Conservation (phyloP, 2,797 vertebrate genomes). For the Tadarida brasiliensis region DNA sequence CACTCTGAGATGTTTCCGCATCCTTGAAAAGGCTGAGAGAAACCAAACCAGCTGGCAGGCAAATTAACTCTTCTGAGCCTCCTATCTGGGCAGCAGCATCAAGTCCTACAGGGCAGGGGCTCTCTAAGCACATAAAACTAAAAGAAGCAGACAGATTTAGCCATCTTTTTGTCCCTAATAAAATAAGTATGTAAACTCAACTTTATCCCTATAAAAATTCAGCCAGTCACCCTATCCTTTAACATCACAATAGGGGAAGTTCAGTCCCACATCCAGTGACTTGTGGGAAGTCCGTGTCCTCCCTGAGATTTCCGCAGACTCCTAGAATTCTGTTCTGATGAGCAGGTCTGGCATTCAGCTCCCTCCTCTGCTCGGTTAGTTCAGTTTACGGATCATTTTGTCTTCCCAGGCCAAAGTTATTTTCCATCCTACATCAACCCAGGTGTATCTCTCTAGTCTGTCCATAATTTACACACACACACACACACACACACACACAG, state of each 20-base stretch:
- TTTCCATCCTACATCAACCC: not conserved
- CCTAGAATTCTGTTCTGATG: not conserved
- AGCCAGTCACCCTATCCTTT: not conserved
- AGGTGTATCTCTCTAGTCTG: not conserved
- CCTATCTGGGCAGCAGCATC: not conserved
- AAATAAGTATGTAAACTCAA: constrained; percentile 26
- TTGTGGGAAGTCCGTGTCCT: not conserved
- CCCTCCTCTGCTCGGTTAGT: not conserved
- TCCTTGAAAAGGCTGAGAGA: not conserved
- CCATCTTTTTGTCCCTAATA: not conserved
- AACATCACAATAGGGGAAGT: not conserved
- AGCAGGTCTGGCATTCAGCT: not conserved
- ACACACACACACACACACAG: not conserved
- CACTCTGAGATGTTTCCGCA: not conserved
- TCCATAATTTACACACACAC: not conserved
- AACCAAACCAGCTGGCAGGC: not conserved
- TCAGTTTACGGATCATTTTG: not conserved
- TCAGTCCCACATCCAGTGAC: not conserved
- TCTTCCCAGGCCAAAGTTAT: not conserved
- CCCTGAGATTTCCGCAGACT: not conserved
- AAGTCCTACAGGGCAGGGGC: not conserved
- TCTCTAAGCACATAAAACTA: not conserved
- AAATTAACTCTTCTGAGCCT: not conserved
- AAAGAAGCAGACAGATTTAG: not conserved
- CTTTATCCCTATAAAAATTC: not conserved